Base-by-base conservation (phyloP, 2,113 vertebrate genomes). In the Tonatia bakeri region DNA sequence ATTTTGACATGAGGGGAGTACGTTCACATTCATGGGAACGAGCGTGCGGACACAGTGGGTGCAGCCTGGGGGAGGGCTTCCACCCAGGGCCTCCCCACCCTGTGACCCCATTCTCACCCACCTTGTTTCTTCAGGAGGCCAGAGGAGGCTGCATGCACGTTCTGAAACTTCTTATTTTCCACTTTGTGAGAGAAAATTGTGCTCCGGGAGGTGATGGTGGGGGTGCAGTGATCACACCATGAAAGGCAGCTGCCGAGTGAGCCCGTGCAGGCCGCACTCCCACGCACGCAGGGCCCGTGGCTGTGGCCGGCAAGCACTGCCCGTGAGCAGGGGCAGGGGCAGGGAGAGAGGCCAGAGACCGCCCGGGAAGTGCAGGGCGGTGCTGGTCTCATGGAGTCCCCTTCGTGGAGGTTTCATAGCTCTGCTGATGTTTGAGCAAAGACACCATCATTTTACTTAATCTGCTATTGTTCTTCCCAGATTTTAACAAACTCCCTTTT, bases 141-240 rank as follows among this genome's bases (percentile, higher is more conserved):
- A 97, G 96, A 96, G 96, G n/a, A 92, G 79, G 94, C 70, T 95
- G 83, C 84, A 64, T 72, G 88, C 47, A 61, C 86, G 93, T 97
- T 96, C 98, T 97, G 93, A 97, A 98, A 98, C 94, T 96, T 97
- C 97, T 98, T 98, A 98, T 98, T 98, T 98, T 98, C 96, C 97
- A 98, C 98, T 98, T 97, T 96, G 97, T 96, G 92, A 96, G 96
- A 98, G 91, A 81, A 98, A 98, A 94, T 98, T 97, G 96, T 95
- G 93, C 94, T 97, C 96, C 81, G 95, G 97, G 97, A 98, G 93
- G 96, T 87, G 70, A 96, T 97, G 96, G 96, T 96, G 96, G 98
- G 97, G 98, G 83, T 97, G 97, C 98, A 98, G 97, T 97, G 98
- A 98, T 98, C 98, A 97, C 92, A 98, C 90, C 94, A 90, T 87